phyloP scores from a whole-genome alignment of 2,888 invertebrate genomes.

The Chrysomela aeneicollis region DNA sequence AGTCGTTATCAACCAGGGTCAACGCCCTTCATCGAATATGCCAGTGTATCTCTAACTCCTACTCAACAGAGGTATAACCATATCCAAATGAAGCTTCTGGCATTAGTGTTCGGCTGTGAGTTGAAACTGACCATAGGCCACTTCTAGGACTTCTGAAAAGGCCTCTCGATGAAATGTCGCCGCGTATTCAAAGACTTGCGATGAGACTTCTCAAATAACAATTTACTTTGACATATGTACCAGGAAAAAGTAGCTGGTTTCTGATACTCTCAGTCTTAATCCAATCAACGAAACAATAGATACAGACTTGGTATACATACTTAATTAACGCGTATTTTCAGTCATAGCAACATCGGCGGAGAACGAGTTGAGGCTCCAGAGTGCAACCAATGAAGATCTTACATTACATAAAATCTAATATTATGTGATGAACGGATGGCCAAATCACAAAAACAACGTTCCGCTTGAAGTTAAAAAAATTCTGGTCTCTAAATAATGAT shows the following conservation, averaged over 20 bases:
- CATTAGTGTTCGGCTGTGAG: constrained; percentile 44
- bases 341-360: constrained; percentile 22
- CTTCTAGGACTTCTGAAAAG: constrained; percentile 40
- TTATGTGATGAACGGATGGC: constrained; percentile 27
- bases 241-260: constrained; percentile 33
- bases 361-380: constrained; percentile 19
- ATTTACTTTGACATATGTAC: constrained; percentile 36
- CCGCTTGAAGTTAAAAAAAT: constrained; percentile 16
- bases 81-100: constrained; percentile 20
- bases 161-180: constrained; percentile 40
- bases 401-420: constrained; percentile 21
- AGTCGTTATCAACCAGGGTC: neutral
- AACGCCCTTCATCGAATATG: neutral
- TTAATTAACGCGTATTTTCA: constrained; percentile 22
- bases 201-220: constrained; percentile 35
- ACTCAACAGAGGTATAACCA: constrained; percentile 1
- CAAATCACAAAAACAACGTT: constrained; percentile 24
- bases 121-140: constrained; percentile 41
- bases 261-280: constrained; percentile 34
- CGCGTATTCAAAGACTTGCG: constrained; percentile 37
- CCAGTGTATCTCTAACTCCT: neutral
- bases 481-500: constrained; percentile 23
- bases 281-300: constrained; percentile 15
- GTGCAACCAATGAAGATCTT: constrained; percentile 10
- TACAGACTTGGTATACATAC: no score